Evolutionary conservation across 2,113 vertebrate species (phyloP), one percentile per base, ranked within the genome.

Genomic region (Cichladusa arquata): DNA sequence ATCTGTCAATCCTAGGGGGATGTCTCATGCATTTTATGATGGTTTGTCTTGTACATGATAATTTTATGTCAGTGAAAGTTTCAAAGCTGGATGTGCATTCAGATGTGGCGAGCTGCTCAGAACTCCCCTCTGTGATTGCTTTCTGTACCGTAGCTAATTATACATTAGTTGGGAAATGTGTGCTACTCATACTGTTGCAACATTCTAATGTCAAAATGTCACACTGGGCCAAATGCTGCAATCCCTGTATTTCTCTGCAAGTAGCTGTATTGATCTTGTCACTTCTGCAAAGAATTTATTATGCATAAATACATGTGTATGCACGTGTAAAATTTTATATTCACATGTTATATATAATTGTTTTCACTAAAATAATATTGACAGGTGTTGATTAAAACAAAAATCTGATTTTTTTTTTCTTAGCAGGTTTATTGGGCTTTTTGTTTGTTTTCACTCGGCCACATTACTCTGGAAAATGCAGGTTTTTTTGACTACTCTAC

Each of bases 71-170:
- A 29, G 61, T 53, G 74, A 65, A 82, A 79, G 17, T 80, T 76
- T 91, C 62, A 62, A 19, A 66, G 66, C 74, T 92, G 60, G 54
- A 33, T 78, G 48, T 69, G 73, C 67, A 45, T 83, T 92, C n/a
- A 53, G 76, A 57, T 80, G 47, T 36, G 50, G 56, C 74, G 47
- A 83, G 54, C 40, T 71, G 60, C 61, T 89, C 77, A 79, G 65
- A 84, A 60, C 56, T 84, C 47, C 56, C n/a, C 76, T 92, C 77
- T 91, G 80, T 70, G 65, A 58, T 47, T 92, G 56, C 24, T 89
- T 91, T 84, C 72, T 86, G n/a, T 88, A 81, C 67, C 20, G 7
- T 31, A 80, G 79, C 58, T 86, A 74, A 74, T 90, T 78, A 70
- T 36, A 79, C 13, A 15, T 71, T 86, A 71, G 69, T 5, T 86